Percentiles rank a stretch among this genome's conserved stretches.
phyloP scores from a whole-genome alignment of 2,888 invertebrate species.

The Smittia sp. region DNA sequence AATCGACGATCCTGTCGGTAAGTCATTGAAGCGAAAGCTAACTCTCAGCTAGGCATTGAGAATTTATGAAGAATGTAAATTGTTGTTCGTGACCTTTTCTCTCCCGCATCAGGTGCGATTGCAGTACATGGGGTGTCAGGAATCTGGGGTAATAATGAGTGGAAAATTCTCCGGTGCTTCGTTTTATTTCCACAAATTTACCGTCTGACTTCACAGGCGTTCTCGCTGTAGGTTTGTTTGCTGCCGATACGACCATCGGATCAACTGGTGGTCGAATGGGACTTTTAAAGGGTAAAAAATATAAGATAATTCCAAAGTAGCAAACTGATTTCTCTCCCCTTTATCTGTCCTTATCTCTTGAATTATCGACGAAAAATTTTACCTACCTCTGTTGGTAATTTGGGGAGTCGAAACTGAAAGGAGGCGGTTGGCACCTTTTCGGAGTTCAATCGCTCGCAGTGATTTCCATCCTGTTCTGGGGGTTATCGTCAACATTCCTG shows the following conservation, averaged over 20 bases:
- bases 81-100: no score
- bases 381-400: no score
- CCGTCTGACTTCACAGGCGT: slow-evolving; percentile 55
- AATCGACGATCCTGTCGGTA: slow-evolving; percentile 64
- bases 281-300: slow-evolving; percentile 5
- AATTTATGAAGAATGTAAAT: no score
- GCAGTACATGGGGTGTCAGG: slow-evolving; percentile 72
- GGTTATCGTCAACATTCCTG: slow-evolving; percentile 61
- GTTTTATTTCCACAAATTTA: no score
- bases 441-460: slow-evolving; percentile 70
- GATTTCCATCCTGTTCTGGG: slow-evolving; percentile 67
- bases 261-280: background rate
- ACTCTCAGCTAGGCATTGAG: no score
- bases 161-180: no score
- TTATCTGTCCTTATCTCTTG: background rate
- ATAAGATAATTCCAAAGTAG: background rate
- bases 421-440: slow-evolving; percentile 79
- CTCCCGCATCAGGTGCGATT: slow-evolving; percentile 80
- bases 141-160: slow-evolving; percentile 53
- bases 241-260: slow-evolving; percentile 50
- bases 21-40: background rate
- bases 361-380: slow-evolving; percentile 55
- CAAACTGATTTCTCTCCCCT: slow-evolving; percentile 1
- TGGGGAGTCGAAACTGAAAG: slow-evolving; percentile 48
- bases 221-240: slow-evolving; percentile 78